These are phyloP conservation scores for Thalassophryne amazonica DNA, from an alignment of 2,797 vertebrate species.

Conservation along the genomic window DNA sequence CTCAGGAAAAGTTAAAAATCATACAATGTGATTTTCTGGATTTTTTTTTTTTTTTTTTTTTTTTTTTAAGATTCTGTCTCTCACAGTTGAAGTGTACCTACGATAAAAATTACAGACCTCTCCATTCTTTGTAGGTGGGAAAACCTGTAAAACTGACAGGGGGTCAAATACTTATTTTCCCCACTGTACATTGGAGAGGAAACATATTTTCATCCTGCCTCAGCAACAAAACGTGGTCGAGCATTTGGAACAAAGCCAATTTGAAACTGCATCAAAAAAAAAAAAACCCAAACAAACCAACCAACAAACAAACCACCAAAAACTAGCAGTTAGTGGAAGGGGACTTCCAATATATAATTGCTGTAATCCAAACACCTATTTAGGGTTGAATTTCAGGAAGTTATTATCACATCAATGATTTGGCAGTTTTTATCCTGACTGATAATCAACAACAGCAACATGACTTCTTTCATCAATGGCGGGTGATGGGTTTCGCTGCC, in stretches of 20 bases:
- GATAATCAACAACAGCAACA: constrained; percentile 16
- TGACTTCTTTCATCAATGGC: constrained; percentile 23
- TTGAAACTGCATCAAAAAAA: constrained; percentile 30
- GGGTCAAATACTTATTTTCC: too few species aligned
- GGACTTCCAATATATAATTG: constrained; percentile 57
- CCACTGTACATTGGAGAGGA: background rate
- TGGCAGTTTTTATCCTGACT: constrained; percentile 14
- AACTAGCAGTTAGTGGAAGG: constrained; percentile 25
- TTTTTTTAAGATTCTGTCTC: too few species aligned
- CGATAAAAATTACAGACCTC: too few species aligned
- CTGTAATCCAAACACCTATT: constrained; percentile 34
- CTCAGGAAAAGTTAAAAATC: too few species aligned
- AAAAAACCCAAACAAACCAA: too few species aligned
- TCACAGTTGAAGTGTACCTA: too few species aligned
- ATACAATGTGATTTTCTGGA: too few species aligned
- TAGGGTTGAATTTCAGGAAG: constrained; percentile 23
- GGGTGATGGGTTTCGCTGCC: constrained; percentile 9
- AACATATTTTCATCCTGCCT: constrained; percentile 7
- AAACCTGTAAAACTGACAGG: too few species aligned
- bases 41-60: too few species aligned
- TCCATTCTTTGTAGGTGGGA: too few species aligned
- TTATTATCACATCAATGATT: constrained; percentile 10
- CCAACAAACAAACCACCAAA: too few species aligned
- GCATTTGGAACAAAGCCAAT: constrained; percentile 31
- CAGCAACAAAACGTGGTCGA: constrained; percentile 21